Conservation (phyloP, 2,888 invertebrate genomes). For the Rotaria socialis region DNA sequence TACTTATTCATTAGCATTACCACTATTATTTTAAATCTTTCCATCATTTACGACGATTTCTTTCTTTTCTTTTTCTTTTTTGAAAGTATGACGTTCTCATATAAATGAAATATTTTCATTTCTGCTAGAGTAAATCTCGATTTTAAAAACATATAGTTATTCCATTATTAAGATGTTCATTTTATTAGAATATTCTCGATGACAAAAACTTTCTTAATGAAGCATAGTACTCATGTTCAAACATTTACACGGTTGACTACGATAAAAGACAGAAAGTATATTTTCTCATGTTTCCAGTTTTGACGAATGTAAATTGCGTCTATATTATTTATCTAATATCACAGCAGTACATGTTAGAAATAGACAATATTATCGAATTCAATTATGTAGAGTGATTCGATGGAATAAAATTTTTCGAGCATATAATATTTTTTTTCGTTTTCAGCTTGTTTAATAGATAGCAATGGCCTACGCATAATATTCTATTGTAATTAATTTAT, state of each 20-base stretch:
- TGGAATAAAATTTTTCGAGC: neutral
- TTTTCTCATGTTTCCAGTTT: no score
- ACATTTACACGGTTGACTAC: no score
- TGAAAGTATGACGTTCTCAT: neutral
- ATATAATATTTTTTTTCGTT: neutral
- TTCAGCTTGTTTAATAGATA: neutral
- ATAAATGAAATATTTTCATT: neutral
- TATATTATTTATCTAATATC: no score
- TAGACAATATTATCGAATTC: no score
- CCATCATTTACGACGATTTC: neutral
- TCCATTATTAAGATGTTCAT: no score
- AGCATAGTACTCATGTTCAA: no score
- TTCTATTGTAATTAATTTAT: no score
- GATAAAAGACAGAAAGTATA: no score
- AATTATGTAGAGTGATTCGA: neutral
- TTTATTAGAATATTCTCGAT: no score
- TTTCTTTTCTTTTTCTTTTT: neutral
- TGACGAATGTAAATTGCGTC: no score
- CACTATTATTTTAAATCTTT: neutral
- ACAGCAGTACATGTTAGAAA: no score
- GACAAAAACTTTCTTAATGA: no score
- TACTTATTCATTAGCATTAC: neutral
- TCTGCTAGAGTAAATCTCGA: neutral
- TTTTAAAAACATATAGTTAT: neutral
- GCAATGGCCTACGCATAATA: neutral